Percentiles rank a stretch among this genome's conserved stretches.
Conservation (phyloP, 1,140 invertebrate genomes). For the Whitmania pigra region DNA sequence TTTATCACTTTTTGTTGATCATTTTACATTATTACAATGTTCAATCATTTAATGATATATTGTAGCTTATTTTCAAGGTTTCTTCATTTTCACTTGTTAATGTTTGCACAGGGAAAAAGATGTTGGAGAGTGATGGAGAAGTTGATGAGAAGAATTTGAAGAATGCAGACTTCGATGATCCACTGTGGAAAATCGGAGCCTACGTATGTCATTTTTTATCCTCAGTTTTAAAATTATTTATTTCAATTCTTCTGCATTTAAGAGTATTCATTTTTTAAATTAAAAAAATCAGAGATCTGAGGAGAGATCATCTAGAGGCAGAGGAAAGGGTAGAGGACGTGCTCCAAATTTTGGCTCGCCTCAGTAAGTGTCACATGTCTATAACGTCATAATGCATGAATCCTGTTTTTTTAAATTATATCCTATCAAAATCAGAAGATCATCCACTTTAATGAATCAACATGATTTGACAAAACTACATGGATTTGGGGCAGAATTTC, state of each 20-base stretch:
- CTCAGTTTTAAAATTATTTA: background rate
- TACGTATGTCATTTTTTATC: background rate
- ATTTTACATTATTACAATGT: too few relatives aligned
- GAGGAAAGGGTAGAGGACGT: too few relatives aligned
- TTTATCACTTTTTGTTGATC: too few relatives aligned
- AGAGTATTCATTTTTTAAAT: background rate
- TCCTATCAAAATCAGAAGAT: background rate
- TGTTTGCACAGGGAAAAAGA: background rate
- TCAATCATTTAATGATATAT: too few relatives aligned
- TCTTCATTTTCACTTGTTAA: background rate
- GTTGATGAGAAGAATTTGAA: background rate
- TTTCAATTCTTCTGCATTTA: background rate
- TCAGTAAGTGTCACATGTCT: too few relatives aligned
- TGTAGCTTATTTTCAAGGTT: too few relatives aligned
- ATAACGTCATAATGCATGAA: too few relatives aligned
- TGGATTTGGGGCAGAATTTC: background rate
- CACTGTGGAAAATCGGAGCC: background rate
- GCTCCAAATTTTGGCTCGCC: too few relatives aligned
- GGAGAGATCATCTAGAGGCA: too few relatives aligned
- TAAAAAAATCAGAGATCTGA: too few relatives aligned
- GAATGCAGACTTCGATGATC: conserved; percentile 5
- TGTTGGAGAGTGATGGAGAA: background rate
- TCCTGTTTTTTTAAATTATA: background rate
- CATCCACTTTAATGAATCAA: background rate
- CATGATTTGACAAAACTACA: conserved; percentile 8